Percentiles rank a stretch among this genome's conserved stretches.
Evolutionary conservation across 2,888 invertebrate species (phyloP).

Genomic region (Clitarchus hookeri): DNA sequence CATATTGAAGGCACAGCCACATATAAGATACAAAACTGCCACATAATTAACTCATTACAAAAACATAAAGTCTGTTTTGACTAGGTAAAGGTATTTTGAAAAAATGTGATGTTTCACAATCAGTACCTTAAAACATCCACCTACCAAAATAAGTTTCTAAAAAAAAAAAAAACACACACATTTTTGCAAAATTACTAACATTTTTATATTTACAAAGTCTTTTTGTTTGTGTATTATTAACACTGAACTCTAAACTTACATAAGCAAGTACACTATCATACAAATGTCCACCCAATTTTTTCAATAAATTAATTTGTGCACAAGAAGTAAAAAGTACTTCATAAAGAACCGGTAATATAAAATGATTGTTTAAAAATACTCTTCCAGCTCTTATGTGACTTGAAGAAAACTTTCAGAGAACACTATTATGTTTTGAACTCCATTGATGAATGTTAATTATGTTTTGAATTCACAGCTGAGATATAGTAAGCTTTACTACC

Average conservation of each 20-base stretch:
- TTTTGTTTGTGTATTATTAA: not conserved
- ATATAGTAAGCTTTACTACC: not conserved
- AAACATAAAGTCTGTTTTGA: conserved; percentile 1
- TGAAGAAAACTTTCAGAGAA: not conserved
- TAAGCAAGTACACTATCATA: too few species aligned
- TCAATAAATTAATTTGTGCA: not conserved
- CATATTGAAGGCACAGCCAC: not conserved
- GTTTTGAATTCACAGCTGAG: not conserved
- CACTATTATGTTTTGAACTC: not conserved
- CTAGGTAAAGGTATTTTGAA: not conserved
- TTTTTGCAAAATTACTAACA: not conserved
- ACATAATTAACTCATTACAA: not conserved
- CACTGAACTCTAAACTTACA: not conserved
- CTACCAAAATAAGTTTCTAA: not conserved
- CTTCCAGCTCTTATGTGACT: not conserved
- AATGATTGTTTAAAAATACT: not conserved
- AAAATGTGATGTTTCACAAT: not conserved
- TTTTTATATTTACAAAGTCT: not conserved
- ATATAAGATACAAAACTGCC: not conserved
- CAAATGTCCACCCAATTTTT: not conserved
- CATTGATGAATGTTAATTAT: not conserved
- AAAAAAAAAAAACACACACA: not conserved
- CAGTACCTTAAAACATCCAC: not conserved
- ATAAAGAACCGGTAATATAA: not conserved
- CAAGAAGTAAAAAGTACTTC: not conserved